Evolutionary conservation across 1,140 invertebrate species (phyloP).

Genomic region (Onthophagus taurus): DNA sequence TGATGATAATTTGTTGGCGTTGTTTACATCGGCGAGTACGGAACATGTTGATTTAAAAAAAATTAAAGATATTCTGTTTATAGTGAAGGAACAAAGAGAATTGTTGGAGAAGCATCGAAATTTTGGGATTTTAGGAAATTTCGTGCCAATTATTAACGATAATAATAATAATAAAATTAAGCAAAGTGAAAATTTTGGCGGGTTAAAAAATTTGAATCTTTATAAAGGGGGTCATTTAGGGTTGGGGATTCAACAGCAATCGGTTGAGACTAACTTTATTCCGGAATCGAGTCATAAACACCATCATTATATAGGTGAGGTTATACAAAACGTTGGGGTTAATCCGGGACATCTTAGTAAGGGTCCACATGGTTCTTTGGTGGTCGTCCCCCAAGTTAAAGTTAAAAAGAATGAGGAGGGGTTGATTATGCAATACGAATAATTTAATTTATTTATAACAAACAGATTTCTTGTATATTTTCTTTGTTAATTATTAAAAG

Average conservation of each 20-base stretch:
- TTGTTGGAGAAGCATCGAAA: constrained; percentile 18
- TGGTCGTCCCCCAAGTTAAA: constrained; percentile 25
- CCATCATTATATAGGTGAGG: constrained; percentile 27
- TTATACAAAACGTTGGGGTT: constrained; percentile 22
- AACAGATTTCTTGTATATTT: too few species aligned
- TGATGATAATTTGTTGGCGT: constrained; percentile 26
- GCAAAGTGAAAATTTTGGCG: not conserved
- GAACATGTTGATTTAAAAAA: constrained; percentile 24
- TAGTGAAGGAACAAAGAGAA: constrained; percentile 20
- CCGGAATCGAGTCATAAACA: constrained; percentile 13
- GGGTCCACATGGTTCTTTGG: constrained; percentile 36
- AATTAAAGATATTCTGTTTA: constrained; percentile 22
- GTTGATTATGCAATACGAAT: too few species aligned
- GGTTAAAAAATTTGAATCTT: constrained; percentile 13
- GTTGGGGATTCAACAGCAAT: constrained; percentile 20
- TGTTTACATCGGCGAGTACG: constrained; percentile 21
- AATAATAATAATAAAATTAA: too few species aligned
- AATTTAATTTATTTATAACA: too few species aligned
- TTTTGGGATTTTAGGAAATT: constrained; percentile 20
- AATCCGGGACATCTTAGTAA: constrained; percentile 30
- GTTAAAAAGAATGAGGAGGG: constrained; percentile 32
- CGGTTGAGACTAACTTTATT: constrained; percentile 12
- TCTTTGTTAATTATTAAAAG: too few species aligned
- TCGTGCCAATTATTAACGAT: not conserved
- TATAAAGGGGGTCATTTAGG: constrained; percentile 26